These are phyloP conservation scores for Hypomesus transpacificus DNA, from an alignment of 2,113 vertebrate species.

Conservation along the genomic window DNA sequence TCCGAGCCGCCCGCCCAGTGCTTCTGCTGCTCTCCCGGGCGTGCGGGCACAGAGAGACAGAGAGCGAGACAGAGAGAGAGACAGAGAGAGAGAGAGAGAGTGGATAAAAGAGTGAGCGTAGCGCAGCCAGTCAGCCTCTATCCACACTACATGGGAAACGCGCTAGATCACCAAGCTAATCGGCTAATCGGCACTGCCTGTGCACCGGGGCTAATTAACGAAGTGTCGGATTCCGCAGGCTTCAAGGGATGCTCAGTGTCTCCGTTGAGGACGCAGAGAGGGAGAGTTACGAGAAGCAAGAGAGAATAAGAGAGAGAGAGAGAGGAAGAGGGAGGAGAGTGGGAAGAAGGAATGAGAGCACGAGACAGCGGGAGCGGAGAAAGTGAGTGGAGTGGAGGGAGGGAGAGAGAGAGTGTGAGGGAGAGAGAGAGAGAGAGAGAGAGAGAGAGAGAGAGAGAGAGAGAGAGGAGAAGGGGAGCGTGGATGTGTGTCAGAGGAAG, in stretches of 20 bases:
- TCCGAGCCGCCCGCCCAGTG: slow-evolving; percentile 54
- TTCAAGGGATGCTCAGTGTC: neutral
- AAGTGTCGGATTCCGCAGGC: too few relatives aligned
- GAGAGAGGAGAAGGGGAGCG: slow-evolving; percentile 31
- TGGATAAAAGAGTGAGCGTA: neutral
- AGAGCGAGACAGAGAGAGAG: slow-evolving; percentile 45
- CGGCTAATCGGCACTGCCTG: too few relatives aligned
- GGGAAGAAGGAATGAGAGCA: neutral
- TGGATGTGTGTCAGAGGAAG: slow-evolving; percentile 43
- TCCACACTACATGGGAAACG: too few relatives aligned
- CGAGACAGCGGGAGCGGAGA: slow-evolving; percentile 3
- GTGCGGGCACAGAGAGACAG: slow-evolving; percentile 18
- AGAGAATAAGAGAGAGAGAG: slow-evolving; percentile 36
- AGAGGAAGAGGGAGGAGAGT: slow-evolving; percentile 16
- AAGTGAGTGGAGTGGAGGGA: neutral
- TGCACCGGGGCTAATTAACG: too few relatives aligned
- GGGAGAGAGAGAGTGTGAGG: slow-evolving; percentile 30
- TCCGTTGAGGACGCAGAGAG: neutral
- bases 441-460: slow-evolving; percentile 10
- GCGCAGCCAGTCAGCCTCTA: neutral
- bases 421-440: slow-evolving; percentile 32
- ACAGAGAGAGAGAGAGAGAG: slow-evolving; percentile 34
- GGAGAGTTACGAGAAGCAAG: slow-evolving; percentile 8
- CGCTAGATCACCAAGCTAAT: too few relatives aligned
- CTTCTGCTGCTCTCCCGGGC: slow-evolving; percentile 44